These are phyloP conservation scores for Lophura nycthemera DNA, from an alignment of 2,113 vertebrate genomes.

Conservation along the genomic window DNA sequence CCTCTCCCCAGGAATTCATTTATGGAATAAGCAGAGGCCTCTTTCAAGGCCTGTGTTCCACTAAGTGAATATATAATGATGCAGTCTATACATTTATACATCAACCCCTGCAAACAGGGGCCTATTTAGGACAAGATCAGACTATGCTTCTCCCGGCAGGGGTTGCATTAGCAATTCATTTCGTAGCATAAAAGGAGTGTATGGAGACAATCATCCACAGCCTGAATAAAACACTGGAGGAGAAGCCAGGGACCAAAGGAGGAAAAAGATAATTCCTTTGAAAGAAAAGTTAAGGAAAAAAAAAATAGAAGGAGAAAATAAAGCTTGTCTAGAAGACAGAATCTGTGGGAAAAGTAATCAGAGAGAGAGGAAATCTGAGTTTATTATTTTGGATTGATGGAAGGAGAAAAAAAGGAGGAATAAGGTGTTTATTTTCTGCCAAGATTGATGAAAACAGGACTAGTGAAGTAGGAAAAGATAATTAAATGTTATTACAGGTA, in stretches of 20 bases:
- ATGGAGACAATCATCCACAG: conserved; percentile 45
- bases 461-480: neutral
- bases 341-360: conserved; percentile 13
- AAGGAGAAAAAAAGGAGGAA: conserved; percentile 2
- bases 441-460: neutral
- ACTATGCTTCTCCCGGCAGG: conserved; percentile 68
- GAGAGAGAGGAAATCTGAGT: neutral
- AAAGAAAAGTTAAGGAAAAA: neutral
- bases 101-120: conserved; percentile 72
- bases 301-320: neutral
- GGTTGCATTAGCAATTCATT: conserved; percentile 71
- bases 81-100: conserved; percentile 65
- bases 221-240: conserved; percentile 46
- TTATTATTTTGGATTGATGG: conserved; percentile 42
- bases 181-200: conserved; percentile 56
- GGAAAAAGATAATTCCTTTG: conserved; percentile 24
- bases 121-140: conserved; percentile 75
- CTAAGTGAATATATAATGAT: conserved; percentile 74
- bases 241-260: conserved; percentile 35
- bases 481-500: neutral
- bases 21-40: conserved; percentile 49
- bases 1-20: conserved; percentile 60
- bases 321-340: neutral
- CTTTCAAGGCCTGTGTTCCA: conserved; percentile 41
- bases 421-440: neutral